Percentiles rank a stretch among this genome's conserved stretches.
Evolutionary conservation across 2,797 vertebrate genomes (phyloP).

Genomic region (Megaceryle alcyon): DNA sequence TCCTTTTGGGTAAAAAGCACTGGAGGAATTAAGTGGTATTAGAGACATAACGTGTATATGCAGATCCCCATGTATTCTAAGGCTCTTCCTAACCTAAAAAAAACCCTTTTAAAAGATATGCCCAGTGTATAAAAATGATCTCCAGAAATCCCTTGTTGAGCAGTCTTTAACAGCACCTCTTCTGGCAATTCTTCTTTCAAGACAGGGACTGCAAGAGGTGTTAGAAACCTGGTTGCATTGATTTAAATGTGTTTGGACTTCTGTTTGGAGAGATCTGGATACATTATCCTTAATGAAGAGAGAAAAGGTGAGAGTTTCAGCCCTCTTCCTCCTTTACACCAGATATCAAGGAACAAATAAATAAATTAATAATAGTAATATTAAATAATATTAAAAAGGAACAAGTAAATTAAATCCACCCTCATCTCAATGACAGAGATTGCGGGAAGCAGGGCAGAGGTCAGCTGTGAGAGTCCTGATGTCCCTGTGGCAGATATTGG

Average conservation of each 20-base stretch:
- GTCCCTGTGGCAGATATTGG: not conserved
- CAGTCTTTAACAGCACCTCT: not conserved
- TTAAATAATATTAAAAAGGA: not conserved
- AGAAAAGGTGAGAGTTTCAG: not conserved
- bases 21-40: not conserved
- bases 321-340: not conserved
- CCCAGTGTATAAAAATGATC: not conserved
- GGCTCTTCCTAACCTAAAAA: not conserved
- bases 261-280: not conserved
- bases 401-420: not conserved
- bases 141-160: not conserved
- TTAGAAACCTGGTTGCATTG: not conserved
- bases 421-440: not conserved
- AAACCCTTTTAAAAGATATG: not conserved
- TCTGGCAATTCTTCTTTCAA: not conserved
- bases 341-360: not conserved
- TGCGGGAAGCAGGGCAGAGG: not conserved
- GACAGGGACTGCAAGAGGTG: not conserved
- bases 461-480: not conserved
- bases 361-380: too few species aligned
- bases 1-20: slow-evolving; percentile 1
- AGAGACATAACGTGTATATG: not conserved
- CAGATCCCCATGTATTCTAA: not conserved
- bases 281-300: not conserved
- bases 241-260: not conserved